phyloP scores from a whole-genome alignment of 2,797 vertebrate genomes.

The Mus caroli region DNA sequence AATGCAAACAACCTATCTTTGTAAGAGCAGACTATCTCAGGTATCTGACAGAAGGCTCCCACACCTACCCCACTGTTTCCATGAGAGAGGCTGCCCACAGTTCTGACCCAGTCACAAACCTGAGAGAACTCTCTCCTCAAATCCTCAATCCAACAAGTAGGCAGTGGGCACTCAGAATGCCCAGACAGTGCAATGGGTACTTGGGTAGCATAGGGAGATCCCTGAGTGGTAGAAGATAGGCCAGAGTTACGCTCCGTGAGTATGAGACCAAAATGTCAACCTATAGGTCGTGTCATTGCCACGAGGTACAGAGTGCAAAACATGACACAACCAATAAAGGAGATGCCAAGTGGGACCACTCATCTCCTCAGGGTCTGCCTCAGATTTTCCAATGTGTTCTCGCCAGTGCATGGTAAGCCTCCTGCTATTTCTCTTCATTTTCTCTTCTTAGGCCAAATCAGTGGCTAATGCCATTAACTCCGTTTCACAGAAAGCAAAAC shows the following conservation, averaged over 20 bases:
- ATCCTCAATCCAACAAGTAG: background rate
- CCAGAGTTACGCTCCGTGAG: background rate
- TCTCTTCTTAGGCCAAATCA: slow-evolving; percentile 6
- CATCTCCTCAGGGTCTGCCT: background rate
- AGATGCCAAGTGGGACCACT: background rate
- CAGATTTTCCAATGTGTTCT: background rate
- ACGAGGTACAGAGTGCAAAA: background rate
- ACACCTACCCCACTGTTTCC: background rate
- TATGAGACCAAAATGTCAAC: background rate
- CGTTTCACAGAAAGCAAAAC: slow-evolving; percentile 23
- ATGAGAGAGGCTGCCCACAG: background rate
- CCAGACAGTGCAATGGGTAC: background rate
- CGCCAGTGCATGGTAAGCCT: background rate
- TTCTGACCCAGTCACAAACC: background rate
- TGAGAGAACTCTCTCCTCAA: background rate
- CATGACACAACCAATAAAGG: background rate
- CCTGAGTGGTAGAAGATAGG: background rate
- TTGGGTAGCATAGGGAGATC: background rate
- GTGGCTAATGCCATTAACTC: slow-evolving; percentile 41
- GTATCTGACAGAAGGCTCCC: background rate
- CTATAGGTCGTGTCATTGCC: background rate
- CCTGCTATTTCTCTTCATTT: background rate
- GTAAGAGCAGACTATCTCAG: background rate
- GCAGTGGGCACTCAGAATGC: background rate
- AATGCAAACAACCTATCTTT: background rate